Conservation (phyloP, 2,888 invertebrate species). For the Eilema depressum region DNA sequence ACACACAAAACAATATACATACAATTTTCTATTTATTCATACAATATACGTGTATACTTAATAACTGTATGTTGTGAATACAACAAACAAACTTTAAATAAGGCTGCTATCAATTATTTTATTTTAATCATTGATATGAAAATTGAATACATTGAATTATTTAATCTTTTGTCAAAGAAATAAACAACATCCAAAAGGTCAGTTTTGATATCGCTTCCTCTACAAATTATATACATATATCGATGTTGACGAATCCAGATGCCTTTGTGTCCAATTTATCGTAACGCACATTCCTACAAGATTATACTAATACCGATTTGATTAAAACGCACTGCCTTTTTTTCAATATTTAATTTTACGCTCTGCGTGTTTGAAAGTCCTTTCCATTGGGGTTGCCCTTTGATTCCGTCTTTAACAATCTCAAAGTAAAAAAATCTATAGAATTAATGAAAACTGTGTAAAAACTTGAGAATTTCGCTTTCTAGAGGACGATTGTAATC, state of each 20-base stretch:
- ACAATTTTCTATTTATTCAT: no score
- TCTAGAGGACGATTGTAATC: neutral
- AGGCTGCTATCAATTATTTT: neutral
- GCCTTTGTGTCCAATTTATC: conserved; percentile 59
- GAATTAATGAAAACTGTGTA: neutral
- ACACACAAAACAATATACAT: no score
- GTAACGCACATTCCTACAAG: conserved; percentile 80
- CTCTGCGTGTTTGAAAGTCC: conserved; percentile 68
- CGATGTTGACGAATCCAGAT: conserved; percentile 21
- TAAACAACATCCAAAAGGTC: neutral
- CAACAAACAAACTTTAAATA: no score
- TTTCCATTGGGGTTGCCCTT: conserved; percentile 62
- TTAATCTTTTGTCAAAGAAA: no score
- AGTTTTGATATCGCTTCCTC: neutral
- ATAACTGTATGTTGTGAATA: neutral
- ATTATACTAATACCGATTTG: conserved; percentile 85
- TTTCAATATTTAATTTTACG: conserved; percentile 82
- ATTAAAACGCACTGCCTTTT: conserved; percentile 83
- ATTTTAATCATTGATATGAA: neutral
- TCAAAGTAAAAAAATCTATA: conserved; percentile 1
- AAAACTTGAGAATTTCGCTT: conserved; percentile 3
- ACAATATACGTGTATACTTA: neutral
- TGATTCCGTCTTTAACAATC: conserved; percentile 22
- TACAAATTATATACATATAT: neutral
- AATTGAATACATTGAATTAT: neutral